Evolutionary conservation across 1,140 invertebrate species (phyloP).

Genomic region (Trachymyrmex cornetzi): DNA sequence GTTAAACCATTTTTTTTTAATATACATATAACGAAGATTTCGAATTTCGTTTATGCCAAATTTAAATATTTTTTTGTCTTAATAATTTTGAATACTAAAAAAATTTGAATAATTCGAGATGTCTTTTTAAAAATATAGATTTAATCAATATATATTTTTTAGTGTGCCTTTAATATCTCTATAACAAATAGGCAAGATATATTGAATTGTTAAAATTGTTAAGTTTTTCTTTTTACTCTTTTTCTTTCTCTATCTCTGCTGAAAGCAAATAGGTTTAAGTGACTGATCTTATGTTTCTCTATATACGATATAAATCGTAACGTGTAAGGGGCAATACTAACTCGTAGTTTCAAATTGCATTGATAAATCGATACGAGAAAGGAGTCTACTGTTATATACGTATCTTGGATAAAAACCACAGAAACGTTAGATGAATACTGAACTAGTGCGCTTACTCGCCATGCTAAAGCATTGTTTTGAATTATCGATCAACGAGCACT

Average conservation of each 20-base stretch:
- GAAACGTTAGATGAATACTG: conserved; percentile 20
- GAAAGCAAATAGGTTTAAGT: background rate
- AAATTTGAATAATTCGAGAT: background rate
- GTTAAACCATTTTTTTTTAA: too few relatives aligned
- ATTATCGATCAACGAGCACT: conserved; percentile 58
- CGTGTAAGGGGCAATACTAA: background rate
- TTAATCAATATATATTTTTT: background rate
- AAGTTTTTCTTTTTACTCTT: background rate
- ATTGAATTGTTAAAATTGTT: too few relatives aligned
- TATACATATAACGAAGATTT: background rate
- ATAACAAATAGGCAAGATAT: background rate
- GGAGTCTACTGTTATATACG: background rate
- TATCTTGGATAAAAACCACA: conserved; percentile 1
- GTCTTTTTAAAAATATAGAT: background rate
- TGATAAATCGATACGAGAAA: conserved; percentile 37
- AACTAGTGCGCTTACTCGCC: background rate
- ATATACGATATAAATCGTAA: background rate
- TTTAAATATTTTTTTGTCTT: background rate
- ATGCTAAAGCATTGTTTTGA: conserved; percentile 33
- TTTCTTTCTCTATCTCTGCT: background rate
- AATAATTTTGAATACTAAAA: background rate
- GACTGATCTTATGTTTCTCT: background rate
- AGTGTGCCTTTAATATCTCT: background rate
- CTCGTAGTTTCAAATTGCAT: conserved; percentile 10
- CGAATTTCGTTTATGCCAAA: background rate